Conservation (phyloP, 2,888 invertebrate genomes). For the Melitaea athalia region DNA sequence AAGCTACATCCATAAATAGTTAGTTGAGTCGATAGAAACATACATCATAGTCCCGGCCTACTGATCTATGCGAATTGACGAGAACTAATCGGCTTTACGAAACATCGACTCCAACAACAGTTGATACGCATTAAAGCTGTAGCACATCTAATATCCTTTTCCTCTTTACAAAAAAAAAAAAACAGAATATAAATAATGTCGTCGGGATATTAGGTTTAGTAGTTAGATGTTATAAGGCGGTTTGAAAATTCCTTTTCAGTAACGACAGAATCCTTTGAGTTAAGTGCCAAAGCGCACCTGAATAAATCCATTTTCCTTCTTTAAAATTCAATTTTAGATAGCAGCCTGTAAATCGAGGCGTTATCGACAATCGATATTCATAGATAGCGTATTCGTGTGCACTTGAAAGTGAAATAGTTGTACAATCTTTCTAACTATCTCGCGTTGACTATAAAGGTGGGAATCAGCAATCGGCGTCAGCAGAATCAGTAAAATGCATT, state of each 20-base stretch:
- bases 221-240: slow-evolving; percentile 14
- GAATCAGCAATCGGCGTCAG: slow-evolving; percentile 70
- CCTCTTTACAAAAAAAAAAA: slow-evolving; percentile 4
- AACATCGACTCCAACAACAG: slow-evolving; percentile 16
- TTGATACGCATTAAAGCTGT: not conserved
- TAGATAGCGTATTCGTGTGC: slow-evolving; percentile 39
- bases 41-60: slow-evolving; percentile 31
- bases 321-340: slow-evolving; percentile 40
- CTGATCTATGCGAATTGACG: slow-evolving; percentile 25
- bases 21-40: slow-evolving; percentile 34
- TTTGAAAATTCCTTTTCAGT: slow-evolving; percentile 21
- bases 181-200: not conserved
- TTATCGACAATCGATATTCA: slow-evolving; percentile 39
- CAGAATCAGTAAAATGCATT: slow-evolving; percentile 75
- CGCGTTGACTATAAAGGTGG: slow-evolving; percentile 48
- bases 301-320: slow-evolving; percentile 37
- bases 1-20: slow-evolving; percentile 37
- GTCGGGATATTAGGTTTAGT: not conserved
- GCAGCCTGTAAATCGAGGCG: slow-evolving; percentile 39
- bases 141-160: not conserved
- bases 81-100: slow-evolving; percentile 32
- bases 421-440: slow-evolving; percentile 36
- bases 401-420: slow-evolving; percentile 50
- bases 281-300: slow-evolving; percentile 33
- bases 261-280: slow-evolving; percentile 22